Conservation (phyloP, 1,140 invertebrate species). For the Aphelenchoides besseyi region DNA sequence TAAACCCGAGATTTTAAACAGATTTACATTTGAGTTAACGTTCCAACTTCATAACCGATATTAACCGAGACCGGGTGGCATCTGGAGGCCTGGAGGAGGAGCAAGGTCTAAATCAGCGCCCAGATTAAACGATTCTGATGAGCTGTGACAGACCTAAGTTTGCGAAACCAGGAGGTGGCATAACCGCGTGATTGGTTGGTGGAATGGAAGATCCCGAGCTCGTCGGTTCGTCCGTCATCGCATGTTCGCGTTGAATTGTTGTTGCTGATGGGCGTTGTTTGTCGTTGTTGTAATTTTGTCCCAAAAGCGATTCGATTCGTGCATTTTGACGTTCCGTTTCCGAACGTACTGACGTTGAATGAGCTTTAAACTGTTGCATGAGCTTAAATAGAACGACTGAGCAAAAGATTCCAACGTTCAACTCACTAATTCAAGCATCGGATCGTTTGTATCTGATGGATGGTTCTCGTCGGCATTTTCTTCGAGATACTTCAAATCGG, state of each 20-base stretch:
- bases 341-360: not conserved
- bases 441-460: constrained; percentile 6
- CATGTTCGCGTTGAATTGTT: not conserved
- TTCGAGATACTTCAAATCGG: not conserved
- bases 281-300: too few species aligned
- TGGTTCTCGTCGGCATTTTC: not conserved
- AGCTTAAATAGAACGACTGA: not conserved
- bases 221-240: too few species aligned
- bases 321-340: constrained; percentile 8
- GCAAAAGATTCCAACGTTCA: not conserved
- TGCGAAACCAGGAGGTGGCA: constrained; percentile 9
- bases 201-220: not conserved
- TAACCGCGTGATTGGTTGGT: too few species aligned
- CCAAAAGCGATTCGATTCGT: not conserved
- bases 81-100: too few species aligned
- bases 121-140: too few species aligned
- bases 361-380: not conserved
- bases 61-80: too few species aligned
- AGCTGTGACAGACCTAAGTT: not conserved
- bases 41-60: too few species aligned
- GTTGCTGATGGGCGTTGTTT: too few species aligned
- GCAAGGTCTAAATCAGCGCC: too few species aligned
- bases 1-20: too few species aligned
- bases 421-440: constrained; percentile 1
- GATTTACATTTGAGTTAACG: too few species aligned